phyloP scores from a whole-genome alignment of 2,113 vertebrate species.

The Stegastes partitus region DNA sequence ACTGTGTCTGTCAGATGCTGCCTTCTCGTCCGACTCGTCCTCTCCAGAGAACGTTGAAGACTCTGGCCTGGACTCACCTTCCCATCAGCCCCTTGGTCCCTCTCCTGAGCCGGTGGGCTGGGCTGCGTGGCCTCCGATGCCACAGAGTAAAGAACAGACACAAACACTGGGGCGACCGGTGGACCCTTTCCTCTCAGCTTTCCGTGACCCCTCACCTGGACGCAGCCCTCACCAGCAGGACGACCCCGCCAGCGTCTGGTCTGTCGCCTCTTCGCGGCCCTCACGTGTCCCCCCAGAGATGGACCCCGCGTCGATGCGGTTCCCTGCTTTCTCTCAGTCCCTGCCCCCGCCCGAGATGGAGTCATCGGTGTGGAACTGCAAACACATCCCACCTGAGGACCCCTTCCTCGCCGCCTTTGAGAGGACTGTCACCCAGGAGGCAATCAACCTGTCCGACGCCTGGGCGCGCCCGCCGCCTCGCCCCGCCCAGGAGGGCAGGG shows the following conservation, averaged over 20 bases:
- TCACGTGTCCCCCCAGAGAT: constrained; percentile 52
- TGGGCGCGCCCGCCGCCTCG: constrained; percentile 67
- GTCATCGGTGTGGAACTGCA: constrained; percentile 83
- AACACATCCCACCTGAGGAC: constrained; percentile 81
- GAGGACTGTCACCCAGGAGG: constrained; percentile 59
- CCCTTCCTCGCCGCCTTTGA: constrained; percentile 82
- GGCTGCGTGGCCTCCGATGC: constrained; percentile 86
- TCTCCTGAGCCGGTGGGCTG: constrained; percentile 90
- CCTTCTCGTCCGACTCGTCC: constrained; percentile 93
- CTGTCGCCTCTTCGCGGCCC: constrained; percentile 27
- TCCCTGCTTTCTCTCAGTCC: constrained; percentile 78
- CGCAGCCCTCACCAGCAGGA: constrained; percentile 57
- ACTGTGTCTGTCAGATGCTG: constrained; percentile 75
- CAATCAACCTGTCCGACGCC: constrained; percentile 34
- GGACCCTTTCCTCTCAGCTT: constrained; percentile 80
- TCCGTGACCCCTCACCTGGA: constrained; percentile 77
- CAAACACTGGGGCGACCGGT: constrained; percentile 52
- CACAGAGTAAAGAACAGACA: constrained; percentile 78
- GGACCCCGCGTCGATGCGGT: constrained; percentile 65
- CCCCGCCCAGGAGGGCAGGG: constrained; percentile 61
- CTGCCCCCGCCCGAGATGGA: constrained; percentile 71
- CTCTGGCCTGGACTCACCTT: constrained; percentile 93
- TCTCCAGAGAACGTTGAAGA: constrained; percentile 95
- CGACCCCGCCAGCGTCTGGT: constrained; percentile 59
- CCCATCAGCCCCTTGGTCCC: constrained; percentile 88